These are phyloP conservation scores for Scelioninae gen. 1 DNA, from an alignment of 2,888 invertebrate species.

Conservation along the genomic window DNA sequence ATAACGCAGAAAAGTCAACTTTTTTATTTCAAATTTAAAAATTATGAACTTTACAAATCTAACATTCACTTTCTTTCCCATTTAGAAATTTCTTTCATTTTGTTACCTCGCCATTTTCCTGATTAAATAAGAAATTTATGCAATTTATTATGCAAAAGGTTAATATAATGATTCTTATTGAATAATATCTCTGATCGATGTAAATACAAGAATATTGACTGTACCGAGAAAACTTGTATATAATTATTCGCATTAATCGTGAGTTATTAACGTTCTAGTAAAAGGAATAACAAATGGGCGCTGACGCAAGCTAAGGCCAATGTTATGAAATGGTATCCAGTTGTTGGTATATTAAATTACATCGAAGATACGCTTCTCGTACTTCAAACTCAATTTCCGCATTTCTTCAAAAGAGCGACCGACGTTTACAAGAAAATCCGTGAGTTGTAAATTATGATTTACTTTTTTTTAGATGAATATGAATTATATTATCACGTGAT, in stretches of 20 bases:
- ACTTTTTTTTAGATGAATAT: slow-evolving; percentile 37
- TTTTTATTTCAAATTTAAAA: no score
- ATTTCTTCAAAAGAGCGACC: slow-evolving; percentile 86
- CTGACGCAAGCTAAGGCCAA: slow-evolving; percentile 86
- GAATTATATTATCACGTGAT: slow-evolving; percentile 42
- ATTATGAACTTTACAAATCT: no score
- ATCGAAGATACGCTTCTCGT: slow-evolving; percentile 86
- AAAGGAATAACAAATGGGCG: slow-evolving; percentile 86
- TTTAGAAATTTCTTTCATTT: no score
- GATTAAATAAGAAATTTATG: background rate
- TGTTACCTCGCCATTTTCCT: background rate
- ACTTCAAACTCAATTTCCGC: slow-evolving; percentile 85
- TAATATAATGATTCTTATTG: slow-evolving; percentile 18
- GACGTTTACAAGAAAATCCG: slow-evolving; percentile 85
- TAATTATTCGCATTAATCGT: slow-evolving; percentile 41
- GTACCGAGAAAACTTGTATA: slow-evolving; percentile 6
- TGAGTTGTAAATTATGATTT: slow-evolving; percentile 79
- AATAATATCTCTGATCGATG: background rate
- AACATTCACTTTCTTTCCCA: no score
- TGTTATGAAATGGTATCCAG: slow-evolving; percentile 86
- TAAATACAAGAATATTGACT: slow-evolving; percentile 5
- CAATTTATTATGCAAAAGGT: slow-evolving; percentile 9
- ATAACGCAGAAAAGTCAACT: no score
- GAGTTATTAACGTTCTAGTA: slow-evolving; percentile 78
- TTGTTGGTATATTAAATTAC: slow-evolving; percentile 87